Percentiles rank a stretch among this genome's conserved stretches.
Evolutionary conservation across 2,888 invertebrate genomes (phyloP).

Genomic region (Endotricha flammealis): DNA sequence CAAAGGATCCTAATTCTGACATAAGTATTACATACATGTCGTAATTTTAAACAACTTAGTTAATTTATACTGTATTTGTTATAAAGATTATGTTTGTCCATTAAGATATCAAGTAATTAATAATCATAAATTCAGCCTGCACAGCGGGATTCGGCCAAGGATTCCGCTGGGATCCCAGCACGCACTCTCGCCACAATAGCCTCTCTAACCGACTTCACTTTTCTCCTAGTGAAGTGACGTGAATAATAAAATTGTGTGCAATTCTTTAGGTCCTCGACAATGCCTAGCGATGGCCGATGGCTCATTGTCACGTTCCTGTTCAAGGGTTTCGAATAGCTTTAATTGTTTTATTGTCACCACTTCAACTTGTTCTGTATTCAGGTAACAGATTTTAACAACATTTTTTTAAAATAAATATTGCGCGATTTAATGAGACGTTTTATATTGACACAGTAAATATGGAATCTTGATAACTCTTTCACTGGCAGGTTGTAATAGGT

Average conservation of each 20-base stretch:
- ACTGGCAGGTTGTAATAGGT: too few species aligned
- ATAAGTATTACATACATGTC: slow-evolving; percentile 1
- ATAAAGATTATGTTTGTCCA: too few species aligned
- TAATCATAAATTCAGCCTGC: slow-evolving; percentile 27
- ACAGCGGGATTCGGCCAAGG: slow-evolving; percentile 31
- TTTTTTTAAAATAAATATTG: too few species aligned
- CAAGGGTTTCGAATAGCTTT: slow-evolving; percentile 40
- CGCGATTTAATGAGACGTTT: too few species aligned
- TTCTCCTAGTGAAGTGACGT: slow-evolving; percentile 42
- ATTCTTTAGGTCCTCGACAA: slow-evolving; percentile 39
- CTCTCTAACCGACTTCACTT: slow-evolving; percentile 48
- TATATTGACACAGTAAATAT: too few species aligned
- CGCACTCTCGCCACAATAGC: slow-evolving; percentile 46
- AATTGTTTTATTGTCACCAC: slow-evolving; percentile 48
- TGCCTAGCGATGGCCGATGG: slow-evolving; percentile 37
- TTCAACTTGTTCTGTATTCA: slow-evolving; percentile 30
- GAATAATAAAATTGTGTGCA: slow-evolving; percentile 53
- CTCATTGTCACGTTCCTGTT: slow-evolving; percentile 45
- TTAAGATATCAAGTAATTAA: too few species aligned
- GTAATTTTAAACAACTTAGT: not conserved
- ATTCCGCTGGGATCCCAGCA: slow-evolving; percentile 45
- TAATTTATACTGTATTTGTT: too few species aligned
- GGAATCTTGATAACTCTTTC: too few species aligned
- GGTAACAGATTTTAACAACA: slow-evolving; percentile 28
- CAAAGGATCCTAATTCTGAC: too few species aligned